Evolutionary conservation across 1,140 invertebrate species (phyloP).

Genomic region (Mamestra configurata): DNA sequence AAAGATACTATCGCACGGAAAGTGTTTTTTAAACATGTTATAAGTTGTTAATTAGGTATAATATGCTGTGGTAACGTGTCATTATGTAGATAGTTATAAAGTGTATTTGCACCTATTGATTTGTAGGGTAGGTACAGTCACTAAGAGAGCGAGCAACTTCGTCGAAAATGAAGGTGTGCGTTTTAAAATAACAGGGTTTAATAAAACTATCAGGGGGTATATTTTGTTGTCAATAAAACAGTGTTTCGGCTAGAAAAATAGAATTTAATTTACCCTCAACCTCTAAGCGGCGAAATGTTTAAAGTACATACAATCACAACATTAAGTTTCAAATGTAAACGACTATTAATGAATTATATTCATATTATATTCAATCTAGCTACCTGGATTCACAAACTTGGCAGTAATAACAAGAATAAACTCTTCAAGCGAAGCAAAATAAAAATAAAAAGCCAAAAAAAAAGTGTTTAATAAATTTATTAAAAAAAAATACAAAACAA

Average conservation of each 20-base stretch:
- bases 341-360: slow-evolving; percentile 44
- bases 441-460: slow-evolving; percentile 68
- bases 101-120: neutral
- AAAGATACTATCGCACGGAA: slow-evolving; percentile 3
- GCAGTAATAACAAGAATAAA: neutral
- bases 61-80: neutral
- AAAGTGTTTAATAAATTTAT: slow-evolving; percentile 86
- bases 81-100: neutral
- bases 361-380: slow-evolving; percentile 11
- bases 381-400: slow-evolving; percentile 20
- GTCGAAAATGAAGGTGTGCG: too few relatives aligned
- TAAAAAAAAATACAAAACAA: slow-evolving; percentile 84
- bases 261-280: slow-evolving; percentile 78
- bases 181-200: too few relatives aligned
- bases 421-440: slow-evolving; percentile 29
- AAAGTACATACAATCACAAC: slow-evolving; percentile 77
- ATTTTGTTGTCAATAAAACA: neutral
- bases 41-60: slow-evolving; percentile 35
- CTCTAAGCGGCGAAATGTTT: slow-evolving; percentile 65
- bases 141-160: too few relatives aligned
- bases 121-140: too few relatives aligned
- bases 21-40: slow-evolving; percentile 14
- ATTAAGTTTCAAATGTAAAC: slow-evolving; percentile 66
- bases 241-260: slow-evolving; percentile 76
- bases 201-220: neutral